Conservation (phyloP, 1,140 invertebrate genomes). For the Physella acuta region DNA sequence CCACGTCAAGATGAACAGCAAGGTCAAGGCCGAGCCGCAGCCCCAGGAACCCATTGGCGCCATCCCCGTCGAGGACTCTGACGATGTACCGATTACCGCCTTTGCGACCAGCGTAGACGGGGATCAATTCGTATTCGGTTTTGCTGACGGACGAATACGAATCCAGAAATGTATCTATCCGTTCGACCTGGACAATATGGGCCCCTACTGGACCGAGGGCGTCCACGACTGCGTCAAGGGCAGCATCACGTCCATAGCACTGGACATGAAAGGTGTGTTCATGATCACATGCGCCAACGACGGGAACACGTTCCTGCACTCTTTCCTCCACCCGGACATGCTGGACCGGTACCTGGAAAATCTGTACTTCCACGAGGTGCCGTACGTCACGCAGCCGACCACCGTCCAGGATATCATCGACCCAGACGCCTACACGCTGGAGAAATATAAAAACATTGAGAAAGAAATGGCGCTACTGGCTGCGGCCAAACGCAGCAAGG, state of each 20-base stretch:
- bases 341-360: background rate
- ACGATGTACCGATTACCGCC: slow-evolving; percentile 18
- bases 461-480: slow-evolving; percentile 23
- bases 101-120: slow-evolving; percentile 15
- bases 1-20: background rate
- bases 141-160: slow-evolving; percentile 25
- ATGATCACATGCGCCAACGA: slow-evolving; percentile 23
- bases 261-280: slow-evolving; percentile 21
- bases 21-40: background rate
- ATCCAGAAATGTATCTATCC: slow-evolving; percentile 10
- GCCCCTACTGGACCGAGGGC: slow-evolving; percentile 13
- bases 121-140: slow-evolving; percentile 21
- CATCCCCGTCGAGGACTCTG: slow-evolving; percentile 11
- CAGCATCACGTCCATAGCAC: slow-evolving; percentile 5
- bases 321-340: background rate
- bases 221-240: slow-evolving; percentile 24
- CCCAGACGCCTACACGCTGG: slow-evolving; percentile 14
- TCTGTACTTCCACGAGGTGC: background rate
- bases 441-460: slow-evolving; percentile 14
- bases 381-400: background rate
- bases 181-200: slow-evolving; percentile 13
- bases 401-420: slow-evolving; percentile 10
- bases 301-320: slow-evolving; percentile 29
- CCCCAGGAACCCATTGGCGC: slow-evolving; percentile 16
- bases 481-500: slow-evolving; percentile 19